phyloP scores from a whole-genome alignment of 2,888 invertebrate genomes.

The Julus scandinavius region DNA sequence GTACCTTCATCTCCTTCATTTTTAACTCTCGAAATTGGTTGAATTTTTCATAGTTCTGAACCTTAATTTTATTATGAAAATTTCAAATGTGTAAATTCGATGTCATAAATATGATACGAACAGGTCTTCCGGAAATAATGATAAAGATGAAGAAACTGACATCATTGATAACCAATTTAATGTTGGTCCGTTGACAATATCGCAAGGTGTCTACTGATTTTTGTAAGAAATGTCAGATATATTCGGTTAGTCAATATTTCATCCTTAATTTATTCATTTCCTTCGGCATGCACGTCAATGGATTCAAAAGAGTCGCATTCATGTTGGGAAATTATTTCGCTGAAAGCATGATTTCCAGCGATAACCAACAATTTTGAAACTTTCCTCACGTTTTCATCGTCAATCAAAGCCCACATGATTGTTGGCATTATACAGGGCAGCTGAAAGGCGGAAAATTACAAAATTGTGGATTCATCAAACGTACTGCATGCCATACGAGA shows the following conservation, averaged over 20 bases:
- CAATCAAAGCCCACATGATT: conserved; percentile 15
- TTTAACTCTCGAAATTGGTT: too few species aligned
- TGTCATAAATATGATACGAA: not conserved
- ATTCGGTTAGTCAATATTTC: conserved; percentile 23
- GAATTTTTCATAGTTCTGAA: too few species aligned
- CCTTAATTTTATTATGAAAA: too few species aligned
- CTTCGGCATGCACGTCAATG: conserved; percentile 10
- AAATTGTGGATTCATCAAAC: conserved; percentile 37
- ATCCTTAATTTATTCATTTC: conserved; percentile 35
- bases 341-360: conserved; percentile 24
- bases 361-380: conserved; percentile 43
- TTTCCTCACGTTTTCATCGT: conserved; percentile 43
- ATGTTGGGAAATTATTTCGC: conserved; percentile 3
- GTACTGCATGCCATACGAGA: not conserved
- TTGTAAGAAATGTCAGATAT: not conserved
- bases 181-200: not conserved
- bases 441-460: conserved; percentile 28
- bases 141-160: not conserved
- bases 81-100: too few species aligned
- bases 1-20: too few species aligned
- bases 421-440: not conserved
- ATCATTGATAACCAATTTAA: not conserved
- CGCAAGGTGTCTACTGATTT: not conserved
- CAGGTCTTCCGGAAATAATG: not conserved
- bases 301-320: not conserved